These are phyloP conservation scores for Hylaeus volcanicus DNA, from an alignment of 1,140 invertebrate species.

Conservation along the genomic window DNA sequence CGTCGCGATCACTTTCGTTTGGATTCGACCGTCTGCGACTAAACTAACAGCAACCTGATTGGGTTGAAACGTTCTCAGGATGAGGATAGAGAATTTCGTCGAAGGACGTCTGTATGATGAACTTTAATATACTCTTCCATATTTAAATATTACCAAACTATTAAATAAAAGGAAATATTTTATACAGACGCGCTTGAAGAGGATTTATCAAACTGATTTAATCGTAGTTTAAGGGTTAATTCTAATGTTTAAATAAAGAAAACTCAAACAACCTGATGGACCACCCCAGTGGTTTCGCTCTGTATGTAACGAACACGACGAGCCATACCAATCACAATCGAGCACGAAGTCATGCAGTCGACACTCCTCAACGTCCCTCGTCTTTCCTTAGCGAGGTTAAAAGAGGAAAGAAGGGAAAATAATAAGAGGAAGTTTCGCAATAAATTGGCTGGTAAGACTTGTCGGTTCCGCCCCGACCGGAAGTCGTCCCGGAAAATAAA, in stretches of 20 bases:
- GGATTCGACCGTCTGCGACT: neutral
- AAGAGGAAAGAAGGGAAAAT: conserved; percentile 28
- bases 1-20: conserved; percentile 33
- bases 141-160: too few relatives aligned
- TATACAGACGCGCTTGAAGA: too few relatives aligned
- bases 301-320: conserved; percentile 10
- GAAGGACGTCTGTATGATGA: too few relatives aligned
- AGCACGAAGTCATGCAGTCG: conserved; percentile 19
- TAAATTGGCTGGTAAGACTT: conserved; percentile 39
- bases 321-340: conserved; percentile 32
- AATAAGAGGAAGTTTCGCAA: conserved; percentile 62
- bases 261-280: too few relatives aligned
- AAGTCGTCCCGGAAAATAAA: conserved; percentile 48
- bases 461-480: conserved; percentile 23
- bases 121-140: too few relatives aligned
- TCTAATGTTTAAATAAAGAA: too few relatives aligned
- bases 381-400: neutral
- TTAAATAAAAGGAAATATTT: too few relatives aligned
- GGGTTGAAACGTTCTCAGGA: neutral
- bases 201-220: too few relatives aligned
- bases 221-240: too few relatives aligned
- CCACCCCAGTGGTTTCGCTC: too few relatives aligned
- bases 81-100: too few relatives aligned
- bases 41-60: neutral
- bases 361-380: conserved; percentile 23